Evolutionary conservation across 2,113 vertebrate genomes (phyloP).

Genomic region (Thamnaconus septentrionalis): DNA sequence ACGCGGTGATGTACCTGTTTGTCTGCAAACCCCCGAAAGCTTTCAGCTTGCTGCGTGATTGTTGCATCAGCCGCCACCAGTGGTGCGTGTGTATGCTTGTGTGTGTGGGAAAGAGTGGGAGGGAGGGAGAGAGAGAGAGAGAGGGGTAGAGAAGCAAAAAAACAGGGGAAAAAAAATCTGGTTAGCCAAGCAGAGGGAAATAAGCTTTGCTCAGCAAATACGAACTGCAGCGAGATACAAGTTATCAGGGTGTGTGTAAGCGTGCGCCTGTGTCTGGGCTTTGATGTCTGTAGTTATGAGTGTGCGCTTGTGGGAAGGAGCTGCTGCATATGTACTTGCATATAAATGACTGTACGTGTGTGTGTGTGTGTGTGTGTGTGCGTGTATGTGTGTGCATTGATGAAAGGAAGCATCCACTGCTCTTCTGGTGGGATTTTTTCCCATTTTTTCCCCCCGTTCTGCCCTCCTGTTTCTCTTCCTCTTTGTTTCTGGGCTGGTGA

Average conservation of each 20-base stretch:
- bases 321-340: conserved; percentile 10
- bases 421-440: conserved; percentile 66
- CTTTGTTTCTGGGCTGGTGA: conserved; percentile 84
- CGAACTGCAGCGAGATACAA: conserved; percentile 42
- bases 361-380: conserved; percentile 15
- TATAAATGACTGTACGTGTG: neutral
- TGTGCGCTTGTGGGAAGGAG: conserved; percentile 9
- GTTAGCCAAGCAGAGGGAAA: conserved; percentile 43
- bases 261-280: conserved; percentile 21
- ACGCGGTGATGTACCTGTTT: conserved; percentile 30
- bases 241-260: conserved; percentile 35
- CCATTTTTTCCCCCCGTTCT: conserved; percentile 70
- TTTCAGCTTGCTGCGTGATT: conserved; percentile 37
- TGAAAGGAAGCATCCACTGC: conserved; percentile 90
- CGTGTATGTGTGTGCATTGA: conserved; percentile 75
- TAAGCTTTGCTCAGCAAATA: conserved; percentile 66
- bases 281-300: conserved; percentile 23
- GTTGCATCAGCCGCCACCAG: conserved; percentile 50
- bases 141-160: conserved; percentile 17
- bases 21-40: conserved; percentile 20
- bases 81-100: neutral
- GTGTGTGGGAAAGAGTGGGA: neutral
- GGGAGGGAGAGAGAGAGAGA: too few relatives aligned
- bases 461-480: conserved; percentile 56
- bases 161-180: conserved; percentile 23